Conservation (phyloP, 2,113 vertebrate genomes). For the Leptocoma aspasia region DNA sequence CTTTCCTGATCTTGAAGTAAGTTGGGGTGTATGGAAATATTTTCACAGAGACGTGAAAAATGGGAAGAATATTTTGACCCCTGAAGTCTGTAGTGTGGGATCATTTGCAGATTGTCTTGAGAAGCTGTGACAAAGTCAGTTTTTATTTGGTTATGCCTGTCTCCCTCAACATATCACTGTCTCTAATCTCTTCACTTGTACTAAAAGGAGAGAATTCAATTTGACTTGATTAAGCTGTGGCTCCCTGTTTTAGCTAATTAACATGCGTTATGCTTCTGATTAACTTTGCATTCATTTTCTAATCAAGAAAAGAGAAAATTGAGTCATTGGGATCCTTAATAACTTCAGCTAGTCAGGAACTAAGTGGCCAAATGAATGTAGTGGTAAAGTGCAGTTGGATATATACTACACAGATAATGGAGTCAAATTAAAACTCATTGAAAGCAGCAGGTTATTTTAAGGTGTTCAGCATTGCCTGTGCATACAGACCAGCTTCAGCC, state of each 20-base stretch:
- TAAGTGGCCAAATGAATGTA: not conserved
- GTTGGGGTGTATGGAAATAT: not conserved
- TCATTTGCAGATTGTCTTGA: not conserved
- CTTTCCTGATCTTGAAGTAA: not conserved
- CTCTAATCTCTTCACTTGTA: not conserved
- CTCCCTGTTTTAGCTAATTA: constrained; percentile 16
- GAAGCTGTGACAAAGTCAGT: not conserved
- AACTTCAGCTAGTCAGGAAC: constrained; percentile 18
- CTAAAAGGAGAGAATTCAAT: not conserved
- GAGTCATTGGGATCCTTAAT: not conserved
- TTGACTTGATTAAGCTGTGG: constrained; percentile 36
- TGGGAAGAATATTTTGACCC: not conserved
- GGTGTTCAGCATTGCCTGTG: not conserved
- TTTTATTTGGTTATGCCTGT: not conserved
- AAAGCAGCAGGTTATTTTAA: constrained; percentile 4
- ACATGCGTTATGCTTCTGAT: constrained; percentile 3
- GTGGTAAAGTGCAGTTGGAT: not conserved
- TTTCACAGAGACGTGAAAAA: not conserved
- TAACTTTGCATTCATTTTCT: constrained; percentile 56
- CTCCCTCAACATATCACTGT: not conserved
- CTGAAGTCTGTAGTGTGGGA: not conserved
- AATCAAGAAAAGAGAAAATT: constrained; percentile 25
- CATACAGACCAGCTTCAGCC: not conserved
- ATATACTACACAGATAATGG: not conserved
- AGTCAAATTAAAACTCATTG: not conserved